Percentiles rank a stretch among this genome's conserved stretches.
These are phyloP conservation scores for Sorex araneus DNA, from an alignment of 2,113 vertebrate species.

Conservation along the genomic window DNA sequence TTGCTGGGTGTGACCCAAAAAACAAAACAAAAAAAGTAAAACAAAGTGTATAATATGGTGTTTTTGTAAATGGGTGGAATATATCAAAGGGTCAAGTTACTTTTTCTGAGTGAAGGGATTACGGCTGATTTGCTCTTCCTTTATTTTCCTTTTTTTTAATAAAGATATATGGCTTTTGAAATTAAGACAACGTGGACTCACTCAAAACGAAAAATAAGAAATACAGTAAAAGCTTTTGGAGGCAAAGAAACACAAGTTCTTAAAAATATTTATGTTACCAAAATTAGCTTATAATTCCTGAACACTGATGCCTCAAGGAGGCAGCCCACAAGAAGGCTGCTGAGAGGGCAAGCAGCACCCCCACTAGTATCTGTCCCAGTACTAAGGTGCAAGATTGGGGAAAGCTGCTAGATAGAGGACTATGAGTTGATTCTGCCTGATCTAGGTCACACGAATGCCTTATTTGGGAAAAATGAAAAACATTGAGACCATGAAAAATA, in stretches of 20 bases:
- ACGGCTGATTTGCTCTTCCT: slow-evolving; percentile 7
- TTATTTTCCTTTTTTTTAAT: slow-evolving; percentile 51
- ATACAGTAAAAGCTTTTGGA: background rate
- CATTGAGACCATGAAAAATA: background rate
- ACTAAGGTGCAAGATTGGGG: background rate
- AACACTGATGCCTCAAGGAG: background rate
- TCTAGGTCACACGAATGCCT: background rate
- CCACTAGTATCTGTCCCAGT: background rate
- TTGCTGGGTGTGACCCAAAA: too few relatives aligned
- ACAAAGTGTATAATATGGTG: background rate
- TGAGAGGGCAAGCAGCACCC: background rate
- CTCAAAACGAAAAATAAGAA: too few relatives aligned
- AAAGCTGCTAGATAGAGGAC: background rate
- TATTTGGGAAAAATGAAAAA: background rate
- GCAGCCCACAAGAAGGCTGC: background rate
- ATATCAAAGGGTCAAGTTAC: background rate
- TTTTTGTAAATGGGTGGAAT: slow-evolving; percentile 31
- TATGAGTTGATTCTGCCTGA: background rate
- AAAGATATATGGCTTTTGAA: slow-evolving; percentile 21
- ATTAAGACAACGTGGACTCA: background rate
- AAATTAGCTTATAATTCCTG: slow-evolving; percentile 34
- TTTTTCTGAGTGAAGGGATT: slow-evolving; percentile 12
- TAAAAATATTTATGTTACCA: slow-evolving; percentile 47
- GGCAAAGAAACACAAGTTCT: slow-evolving; percentile 21
- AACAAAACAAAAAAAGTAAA: too few relatives aligned